Evolutionary conservation across 2,113 vertebrate genomes (phyloP), one percentile per base, ranked within the genome.

Genomic region (Vimba vimba): DNA sequence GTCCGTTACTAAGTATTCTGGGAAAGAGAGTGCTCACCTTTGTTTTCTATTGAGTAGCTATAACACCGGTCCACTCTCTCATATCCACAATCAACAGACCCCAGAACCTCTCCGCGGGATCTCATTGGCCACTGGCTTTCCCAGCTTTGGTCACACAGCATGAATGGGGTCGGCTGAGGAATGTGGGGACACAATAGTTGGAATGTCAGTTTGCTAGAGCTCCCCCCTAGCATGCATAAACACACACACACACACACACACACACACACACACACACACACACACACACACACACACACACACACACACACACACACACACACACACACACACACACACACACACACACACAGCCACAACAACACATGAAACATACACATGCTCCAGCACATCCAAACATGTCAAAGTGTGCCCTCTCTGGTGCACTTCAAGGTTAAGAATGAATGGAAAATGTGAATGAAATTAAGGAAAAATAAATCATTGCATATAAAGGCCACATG

Each of bases 201-300:
- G 94, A 95, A 95, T 95, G 95, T 91, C 93, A 94, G 93, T 94
- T 92, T 91, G 88, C 91, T 84, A 87, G 90, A 91, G 89, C 93
- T 86, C 79, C 88, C 92, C 91, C 88, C 91, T 80, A 87, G 87
- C 89, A 91, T 50, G 88, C 83, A 88, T 78, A 83, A 79, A 81
- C 86, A 83, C 74, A 83, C 80, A 77, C 79, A 82, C 69, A 79
- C 52, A 71, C 59, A 69, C 86, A 57, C 55, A 82, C 30, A 75
- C 68, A 81, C 74, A 76, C 89, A 90, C 30, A 87, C 82, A 86
- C 85, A 81, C 68, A 79, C 85, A 75, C 47, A 81, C 15, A 80
- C 45, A 82, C 68, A 71, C 89, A 90, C 27, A 86, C 73, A 71
- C 89, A 90, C 30, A 87, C 4, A 36, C 36, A 77, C 25, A 86